A percentile compares a stretch with the other conserved stretches of the same genome.
Conservation (phyloP, 1,140 invertebrate species). For the Dreissena polymorpha region DNA sequence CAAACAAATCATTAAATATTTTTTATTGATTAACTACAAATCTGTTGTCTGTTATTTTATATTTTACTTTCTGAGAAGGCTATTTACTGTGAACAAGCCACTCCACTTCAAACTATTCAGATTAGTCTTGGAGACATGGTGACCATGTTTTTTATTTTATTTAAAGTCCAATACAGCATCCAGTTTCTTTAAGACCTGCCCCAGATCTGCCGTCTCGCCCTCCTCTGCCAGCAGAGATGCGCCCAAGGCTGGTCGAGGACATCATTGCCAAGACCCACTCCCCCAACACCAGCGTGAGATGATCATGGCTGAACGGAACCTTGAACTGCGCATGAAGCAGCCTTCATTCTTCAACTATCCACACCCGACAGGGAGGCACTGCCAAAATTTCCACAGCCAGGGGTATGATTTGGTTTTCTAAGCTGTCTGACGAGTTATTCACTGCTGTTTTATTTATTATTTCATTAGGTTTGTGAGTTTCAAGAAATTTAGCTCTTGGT, state of each 20-base stretch:
- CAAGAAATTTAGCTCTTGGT: too few species aligned
- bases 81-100: neutral
- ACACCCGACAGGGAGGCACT: conserved; percentile 42
- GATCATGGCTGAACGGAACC: conserved; percentile 38
- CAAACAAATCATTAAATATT: too few species aligned
- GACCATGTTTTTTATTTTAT: neutral
- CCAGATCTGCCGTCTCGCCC: conserved; percentile 42
- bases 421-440: too few species aligned
- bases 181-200: conserved; percentile 33
- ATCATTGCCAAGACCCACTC: conserved; percentile 41
- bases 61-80: too few species aligned
- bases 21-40: too few species aligned
- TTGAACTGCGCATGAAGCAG: conserved; percentile 46
- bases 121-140: neutral
- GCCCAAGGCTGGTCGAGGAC: conserved; percentile 45
- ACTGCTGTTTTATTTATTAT: too few species aligned
- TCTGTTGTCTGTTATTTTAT: too few species aligned
- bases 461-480: too few species aligned
- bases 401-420: too few species aligned
- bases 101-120: neutral
- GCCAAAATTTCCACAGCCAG: conserved; percentile 23
- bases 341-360: conserved; percentile 47
- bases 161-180: neutral
- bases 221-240: conserved; percentile 39
- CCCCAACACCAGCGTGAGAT: conserved; percentile 42